phyloP scores from a whole-genome alignment of 2,797 vertebrate species.

The Spatula versicolor region DNA sequence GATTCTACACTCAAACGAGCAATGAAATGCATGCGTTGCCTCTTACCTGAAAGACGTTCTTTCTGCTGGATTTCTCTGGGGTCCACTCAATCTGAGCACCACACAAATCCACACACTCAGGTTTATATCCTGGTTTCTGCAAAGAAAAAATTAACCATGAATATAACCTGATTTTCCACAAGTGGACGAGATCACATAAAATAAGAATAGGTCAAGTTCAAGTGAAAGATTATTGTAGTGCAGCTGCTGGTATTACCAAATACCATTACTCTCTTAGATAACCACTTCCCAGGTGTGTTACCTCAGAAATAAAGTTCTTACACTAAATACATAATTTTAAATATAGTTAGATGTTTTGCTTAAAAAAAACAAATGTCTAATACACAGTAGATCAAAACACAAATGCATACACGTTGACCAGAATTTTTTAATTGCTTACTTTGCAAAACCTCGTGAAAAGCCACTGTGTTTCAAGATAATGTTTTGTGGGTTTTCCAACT shows the following conservation, averaged over 20 bases:
- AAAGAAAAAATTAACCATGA: conserved; percentile 18
- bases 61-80: conserved; percentile 90
- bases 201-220: background rate
- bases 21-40: conserved; percentile 24
- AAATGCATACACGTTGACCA: background rate
- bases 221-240: background rate
- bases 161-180: background rate
- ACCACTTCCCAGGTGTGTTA: background rate
- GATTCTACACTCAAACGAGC: conserved; percentile 1
- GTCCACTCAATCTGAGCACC: conserved; percentile 89
- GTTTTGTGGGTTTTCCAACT: background rate
- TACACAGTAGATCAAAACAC: background rate
- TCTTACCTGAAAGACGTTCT: conserved; percentile 92
- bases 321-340: background rate
- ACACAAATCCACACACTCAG: conserved; percentile 86
- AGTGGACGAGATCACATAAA: background rate
- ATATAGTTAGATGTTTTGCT: background rate
- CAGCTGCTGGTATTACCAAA: background rate
- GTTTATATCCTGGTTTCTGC: conserved; percentile 87
- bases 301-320: background rate
- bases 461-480: background rate
- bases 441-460: conserved; percentile 6
- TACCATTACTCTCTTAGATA: background rate
- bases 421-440: background rate
- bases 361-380: background rate